Evolutionary conservation across 2,113 vertebrate species (phyloP), one percentile per base, ranked within the genome.

Genomic region (Rattus rattus): DNA sequence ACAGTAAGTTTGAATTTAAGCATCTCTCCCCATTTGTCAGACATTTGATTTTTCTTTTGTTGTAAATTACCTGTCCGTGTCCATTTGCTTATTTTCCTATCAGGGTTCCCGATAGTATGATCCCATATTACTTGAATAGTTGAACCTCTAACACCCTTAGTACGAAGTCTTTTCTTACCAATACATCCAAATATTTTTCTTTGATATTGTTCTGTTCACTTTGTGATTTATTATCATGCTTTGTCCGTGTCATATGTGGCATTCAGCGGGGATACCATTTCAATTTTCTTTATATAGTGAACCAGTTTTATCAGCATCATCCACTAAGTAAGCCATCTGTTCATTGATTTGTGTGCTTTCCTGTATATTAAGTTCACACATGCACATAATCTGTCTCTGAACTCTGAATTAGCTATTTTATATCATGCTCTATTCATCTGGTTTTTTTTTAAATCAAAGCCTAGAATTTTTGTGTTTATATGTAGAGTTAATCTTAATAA

Each of bases 231-330:
- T 86, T 54, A 54, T 88, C 52, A 65, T 72, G 89, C 47, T 67
- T 86, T 52, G 17, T 95, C 83, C 72, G 26, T 65, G 90, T 94
- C 63, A 13, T 88, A 61, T 49, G 36, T 88, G 30, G 14, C 67
- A 91, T 80, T 92, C 87, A 30, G 14, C 54, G 69, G 49, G 20
- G 16, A 76, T 91, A 67, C 2, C 39, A 14, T 79, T 95, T 90
- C 61, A 80, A 86, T 94, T 92, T 94, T 91, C 91, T 91, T 83
- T 91, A 70, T 79, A 49, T 39, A 86, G 52, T 72, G 54, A 81
- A 30, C 49, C 85, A 94, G 9, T 75, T 90, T 92, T 77, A 52
- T 28, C 54, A 67, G 63, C 7, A 69, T 77, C 14, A 36, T 86
- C 22, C 67, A 56, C 83, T 92, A 70, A 94, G 69, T 67, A 72